Percentiles rank a stretch among this genome's conserved stretches.
phyloP scores from a whole-genome alignment of 2,797 vertebrate genomes.

The Lacerta bilineata region DNA sequence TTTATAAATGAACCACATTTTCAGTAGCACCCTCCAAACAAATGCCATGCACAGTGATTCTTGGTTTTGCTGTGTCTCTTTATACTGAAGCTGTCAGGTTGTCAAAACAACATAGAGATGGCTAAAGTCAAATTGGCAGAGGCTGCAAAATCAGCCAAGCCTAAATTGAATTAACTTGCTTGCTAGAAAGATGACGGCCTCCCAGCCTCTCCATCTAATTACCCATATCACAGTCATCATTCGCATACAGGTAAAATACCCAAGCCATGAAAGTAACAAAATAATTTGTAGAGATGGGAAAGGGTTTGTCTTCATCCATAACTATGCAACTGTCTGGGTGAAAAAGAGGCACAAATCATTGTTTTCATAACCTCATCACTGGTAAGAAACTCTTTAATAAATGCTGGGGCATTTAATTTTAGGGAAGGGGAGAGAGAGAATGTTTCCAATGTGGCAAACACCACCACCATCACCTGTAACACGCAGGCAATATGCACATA shows the following conservation, averaged over 20 bases:
- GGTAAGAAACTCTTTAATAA: not conserved
- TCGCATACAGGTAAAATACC: not conserved
- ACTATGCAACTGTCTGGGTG: not conserved
- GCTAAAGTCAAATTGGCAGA: not conserved
- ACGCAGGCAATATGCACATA: too few relatives aligned
- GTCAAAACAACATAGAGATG: not conserved
- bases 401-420: not conserved
- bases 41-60: not conserved
- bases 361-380: not conserved
- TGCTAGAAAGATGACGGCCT: not conserved
- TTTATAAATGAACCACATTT: not conserved
- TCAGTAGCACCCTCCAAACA: not conserved
- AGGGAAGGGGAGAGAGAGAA: too few relatives aligned
- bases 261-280: not conserved
- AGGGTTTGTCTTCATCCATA: not conserved
- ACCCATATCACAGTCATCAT: not conserved
- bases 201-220: not conserved
- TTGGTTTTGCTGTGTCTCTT: not conserved
- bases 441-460: not conserved
- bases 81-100: not conserved
- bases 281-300: not conserved
- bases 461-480: too few relatives aligned
- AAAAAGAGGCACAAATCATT: not conserved
- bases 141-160: not conserved
- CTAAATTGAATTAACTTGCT: conserved; percentile 5